These are phyloP conservation scores for Vanessa atalanta DNA, from an alignment of 1,140 invertebrate species.

Conservation along the genomic window DNA sequence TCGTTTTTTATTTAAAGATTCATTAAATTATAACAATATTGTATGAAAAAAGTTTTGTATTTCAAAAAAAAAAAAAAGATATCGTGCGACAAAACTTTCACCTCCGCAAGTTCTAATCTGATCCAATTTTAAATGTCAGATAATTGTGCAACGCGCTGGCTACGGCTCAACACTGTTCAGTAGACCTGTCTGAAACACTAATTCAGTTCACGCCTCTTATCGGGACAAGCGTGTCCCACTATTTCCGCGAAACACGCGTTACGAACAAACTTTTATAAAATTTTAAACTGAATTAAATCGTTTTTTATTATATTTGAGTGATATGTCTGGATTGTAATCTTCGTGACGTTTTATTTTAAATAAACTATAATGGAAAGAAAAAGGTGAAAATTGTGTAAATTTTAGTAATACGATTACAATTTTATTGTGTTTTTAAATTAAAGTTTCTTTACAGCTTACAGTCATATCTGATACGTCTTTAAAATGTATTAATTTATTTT, in stretches of 20 bases:
- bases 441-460: neutral
- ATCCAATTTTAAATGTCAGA: conserved; percentile 80
- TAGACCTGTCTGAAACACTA: conserved; percentile 42
- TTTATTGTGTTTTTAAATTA: neutral
- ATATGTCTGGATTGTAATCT: conserved; percentile 8
- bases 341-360: conserved; percentile 15
- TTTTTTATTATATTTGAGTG: conserved; percentile 10
- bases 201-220: conserved; percentile 52
- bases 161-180: conserved; percentile 51
- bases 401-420: neutral
- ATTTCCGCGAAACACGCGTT: conserved; percentile 27
- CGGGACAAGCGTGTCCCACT: conserved; percentile 41
- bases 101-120: conserved; percentile 40
- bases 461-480: too few relatives aligned
- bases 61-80: neutral
- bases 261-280: neutral
- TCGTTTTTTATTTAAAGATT: too few relatives aligned
- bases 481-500: too few relatives aligned
- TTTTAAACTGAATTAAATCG: neutral
- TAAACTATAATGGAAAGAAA: conserved; percentile 58
- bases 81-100: conserved; percentile 17
- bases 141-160: conserved; percentile 73
- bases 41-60: too few relatives aligned
- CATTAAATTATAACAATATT: too few relatives aligned
- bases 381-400: conserved; percentile 55